Conservation (phyloP, 1,140 invertebrate genomes). For the Melipona quadrifasciata region DNA sequence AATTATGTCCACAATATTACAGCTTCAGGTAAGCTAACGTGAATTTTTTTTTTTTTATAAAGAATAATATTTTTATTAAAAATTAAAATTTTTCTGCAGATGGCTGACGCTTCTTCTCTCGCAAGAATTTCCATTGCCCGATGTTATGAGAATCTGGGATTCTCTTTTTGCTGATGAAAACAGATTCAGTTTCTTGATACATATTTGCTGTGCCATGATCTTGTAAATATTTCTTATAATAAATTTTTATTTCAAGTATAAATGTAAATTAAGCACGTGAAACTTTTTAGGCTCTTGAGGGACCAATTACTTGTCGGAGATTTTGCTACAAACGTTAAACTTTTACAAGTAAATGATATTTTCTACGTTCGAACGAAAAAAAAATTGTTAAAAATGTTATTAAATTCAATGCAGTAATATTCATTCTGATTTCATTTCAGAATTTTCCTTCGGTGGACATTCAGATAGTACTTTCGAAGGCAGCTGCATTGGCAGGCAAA, state of each 20-base stretch:
- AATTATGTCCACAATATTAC: conserved; percentile 97
- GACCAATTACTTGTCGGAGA: conserved; percentile 92
- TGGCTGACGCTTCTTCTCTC: conserved; percentile 98
- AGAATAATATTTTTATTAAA: background rate
- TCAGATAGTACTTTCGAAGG: conserved; percentile 86
- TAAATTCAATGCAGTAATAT: background rate
- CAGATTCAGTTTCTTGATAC: conserved; percentile 94
- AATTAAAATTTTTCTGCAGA: conserved; percentile 78
- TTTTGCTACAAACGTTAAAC: conserved; percentile 95
- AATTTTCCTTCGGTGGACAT: conserved; percentile 91
- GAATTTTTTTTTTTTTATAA: background rate
- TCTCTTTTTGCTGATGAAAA: conserved; percentile 94
- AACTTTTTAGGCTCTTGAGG: conserved; percentile 86
- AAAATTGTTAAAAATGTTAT: background rate
- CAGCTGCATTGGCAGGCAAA: conserved; percentile 81
- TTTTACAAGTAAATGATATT: conserved; percentile 87
- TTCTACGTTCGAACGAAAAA: background rate
- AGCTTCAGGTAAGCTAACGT: conserved; percentile 88
- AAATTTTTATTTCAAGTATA: background rate
- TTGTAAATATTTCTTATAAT: conserved; percentile 86
- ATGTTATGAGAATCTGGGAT: conserved; percentile 98
- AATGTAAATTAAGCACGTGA: background rate
- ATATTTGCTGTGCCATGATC: conserved; percentile 98
- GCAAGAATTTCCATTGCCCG: conserved; percentile 98
- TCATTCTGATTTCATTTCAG: conserved; percentile 67